A percentile compares a stretch with the other conserved stretches of the same genome.
phyloP scores from a whole-genome alignment of 2,797 vertebrate species.

The Denticeps clupeoides region DNA sequence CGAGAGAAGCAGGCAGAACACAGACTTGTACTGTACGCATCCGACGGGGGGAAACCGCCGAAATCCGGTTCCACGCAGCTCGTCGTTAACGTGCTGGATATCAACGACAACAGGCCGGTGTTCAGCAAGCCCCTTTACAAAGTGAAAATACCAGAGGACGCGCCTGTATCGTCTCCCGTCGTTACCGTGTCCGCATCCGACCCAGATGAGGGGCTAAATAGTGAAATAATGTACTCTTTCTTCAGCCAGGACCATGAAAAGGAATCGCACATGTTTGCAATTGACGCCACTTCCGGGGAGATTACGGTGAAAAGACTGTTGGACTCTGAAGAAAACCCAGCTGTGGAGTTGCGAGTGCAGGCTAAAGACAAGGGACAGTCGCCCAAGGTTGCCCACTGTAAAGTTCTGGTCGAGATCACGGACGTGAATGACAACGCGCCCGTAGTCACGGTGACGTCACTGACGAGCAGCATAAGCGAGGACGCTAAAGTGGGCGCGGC shows the following conservation, averaged over 20 bases:
- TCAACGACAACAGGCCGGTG: constrained; percentile 4
- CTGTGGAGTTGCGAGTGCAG: not conserved
- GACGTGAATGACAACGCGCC: not conserved
- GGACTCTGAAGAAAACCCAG: not conserved
- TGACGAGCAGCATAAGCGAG: constrained; percentile 6
- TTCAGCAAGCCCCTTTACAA: constrained; percentile 5
- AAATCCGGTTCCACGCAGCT: constrained; percentile 9
- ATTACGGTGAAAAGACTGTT: constrained; percentile 31
- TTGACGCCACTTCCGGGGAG: constrained; percentile 37
- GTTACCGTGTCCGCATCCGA: constrained; percentile 63
- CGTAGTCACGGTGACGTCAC: not conserved
- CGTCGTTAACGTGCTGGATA: constrained; percentile 4
- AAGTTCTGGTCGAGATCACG: not conserved
- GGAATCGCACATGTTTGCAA: constrained; percentile 43
- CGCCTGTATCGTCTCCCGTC: constrained; percentile 46
- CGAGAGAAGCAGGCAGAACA: constrained; percentile 22
- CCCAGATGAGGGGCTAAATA: constrained; percentile 56
- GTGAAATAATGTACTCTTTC: constrained; percentile 49
- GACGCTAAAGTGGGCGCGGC: not conserved
- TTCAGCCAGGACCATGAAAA: constrained; percentile 61
- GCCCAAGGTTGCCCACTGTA: not conserved
- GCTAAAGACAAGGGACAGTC: not conserved
- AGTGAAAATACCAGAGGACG: constrained; percentile 47
- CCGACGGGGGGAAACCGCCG: constrained; percentile 17
- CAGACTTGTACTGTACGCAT: constrained; percentile 37